These are phyloP conservation scores for Brachionus paranguensis DNA, from an alignment of 1,140 invertebrate genomes.

Conservation along the genomic window DNA sequence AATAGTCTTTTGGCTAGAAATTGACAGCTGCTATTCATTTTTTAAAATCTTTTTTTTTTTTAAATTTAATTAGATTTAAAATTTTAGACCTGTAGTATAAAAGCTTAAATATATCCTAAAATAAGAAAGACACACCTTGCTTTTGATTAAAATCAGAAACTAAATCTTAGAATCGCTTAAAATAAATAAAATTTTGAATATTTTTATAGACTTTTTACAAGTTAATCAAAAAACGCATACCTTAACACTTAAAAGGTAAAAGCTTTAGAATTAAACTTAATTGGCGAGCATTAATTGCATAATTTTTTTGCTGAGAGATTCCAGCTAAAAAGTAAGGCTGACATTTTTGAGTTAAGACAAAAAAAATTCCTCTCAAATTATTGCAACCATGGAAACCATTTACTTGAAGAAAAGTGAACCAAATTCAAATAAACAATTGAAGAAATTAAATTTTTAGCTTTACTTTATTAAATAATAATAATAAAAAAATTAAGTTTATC, in stretches of 20 bases:
- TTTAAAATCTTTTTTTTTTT: background rate
- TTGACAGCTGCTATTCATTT: background rate
- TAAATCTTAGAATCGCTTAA: background rate
- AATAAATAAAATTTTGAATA: background rate
- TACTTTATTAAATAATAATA: background rate
- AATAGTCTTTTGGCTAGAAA: background rate
- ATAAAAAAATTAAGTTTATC: background rate
- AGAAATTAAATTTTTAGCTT: background rate
- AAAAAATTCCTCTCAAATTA: background rate
- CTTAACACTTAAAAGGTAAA: background rate
- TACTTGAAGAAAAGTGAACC: background rate
- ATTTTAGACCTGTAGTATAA: background rate
- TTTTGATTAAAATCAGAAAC: conserved; percentile 3
- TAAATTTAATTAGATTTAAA: background rate
- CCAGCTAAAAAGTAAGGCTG: background rate
- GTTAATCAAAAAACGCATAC: background rate
- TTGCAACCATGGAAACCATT: background rate
- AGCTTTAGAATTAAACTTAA: background rate
- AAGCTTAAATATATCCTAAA: background rate
- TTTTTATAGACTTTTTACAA: background rate
- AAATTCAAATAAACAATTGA: background rate
- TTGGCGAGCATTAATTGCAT: background rate
- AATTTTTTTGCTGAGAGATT: background rate
- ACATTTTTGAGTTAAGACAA: background rate
- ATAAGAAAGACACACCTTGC: background rate